phyloP scores from a whole-genome alignment of 2,113 vertebrate species.

The Acrocephalus arundinaceus region DNA sequence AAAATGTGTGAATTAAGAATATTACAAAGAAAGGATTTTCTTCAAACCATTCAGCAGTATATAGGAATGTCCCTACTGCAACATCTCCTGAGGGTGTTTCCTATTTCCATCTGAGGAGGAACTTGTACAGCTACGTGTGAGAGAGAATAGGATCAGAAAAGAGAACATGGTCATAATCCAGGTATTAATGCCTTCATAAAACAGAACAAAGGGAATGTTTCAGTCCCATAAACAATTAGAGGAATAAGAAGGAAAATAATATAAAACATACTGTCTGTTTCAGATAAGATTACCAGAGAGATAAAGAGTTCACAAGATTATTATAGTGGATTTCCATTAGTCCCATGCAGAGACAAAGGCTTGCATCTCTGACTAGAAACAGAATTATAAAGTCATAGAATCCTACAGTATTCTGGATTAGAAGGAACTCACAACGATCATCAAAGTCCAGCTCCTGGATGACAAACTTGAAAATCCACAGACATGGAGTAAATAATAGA shows the following conservation, averaged over 20 bases:
- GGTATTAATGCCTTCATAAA: neutral
- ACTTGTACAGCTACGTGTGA: neutral
- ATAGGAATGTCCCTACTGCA: neutral
- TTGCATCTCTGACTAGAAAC: neutral
- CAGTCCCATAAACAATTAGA: neutral
- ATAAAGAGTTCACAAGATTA: neutral
- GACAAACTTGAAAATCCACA: neutral
- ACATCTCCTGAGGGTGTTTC: neutral
- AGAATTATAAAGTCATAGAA: neutral
- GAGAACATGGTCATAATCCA: neutral
- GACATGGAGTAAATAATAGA: neutral
- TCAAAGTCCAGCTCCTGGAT: neutral
- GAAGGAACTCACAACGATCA: neutral
- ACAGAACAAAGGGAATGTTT: neutral
- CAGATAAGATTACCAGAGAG: neutral
- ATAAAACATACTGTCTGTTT: neutral
- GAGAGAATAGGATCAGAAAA: neutral
- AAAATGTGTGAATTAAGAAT: neutral
- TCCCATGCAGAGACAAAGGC: neutral
- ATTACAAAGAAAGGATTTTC: neutral
- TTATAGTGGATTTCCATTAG: neutral
- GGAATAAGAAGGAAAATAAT: neutral
- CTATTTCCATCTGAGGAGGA: neutral
- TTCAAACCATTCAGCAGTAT: neutral
- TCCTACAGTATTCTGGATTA: neutral